phyloP scores from a whole-genome alignment of 2,797 vertebrate species.

The Micropoecilia bifurca region DNA sequence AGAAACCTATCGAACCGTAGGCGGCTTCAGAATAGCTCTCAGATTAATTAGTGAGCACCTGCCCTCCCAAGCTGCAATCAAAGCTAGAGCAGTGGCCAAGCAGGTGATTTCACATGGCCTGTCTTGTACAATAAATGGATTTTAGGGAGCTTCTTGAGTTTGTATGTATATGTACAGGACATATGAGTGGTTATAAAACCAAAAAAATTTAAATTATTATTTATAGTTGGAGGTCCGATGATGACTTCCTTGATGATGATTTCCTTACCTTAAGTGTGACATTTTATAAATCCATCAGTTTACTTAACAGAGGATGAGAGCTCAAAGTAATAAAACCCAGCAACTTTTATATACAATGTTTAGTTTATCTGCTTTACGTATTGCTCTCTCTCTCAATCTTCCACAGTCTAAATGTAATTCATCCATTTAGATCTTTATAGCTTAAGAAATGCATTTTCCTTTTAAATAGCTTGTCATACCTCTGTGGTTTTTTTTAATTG shows the following conservation, averaged over 20 bases:
- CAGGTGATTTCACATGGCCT: neutral
- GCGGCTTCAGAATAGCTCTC: constrained; percentile 27
- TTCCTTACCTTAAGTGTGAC: neutral
- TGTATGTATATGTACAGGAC: no score
- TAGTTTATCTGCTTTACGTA: neutral
- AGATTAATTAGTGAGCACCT: constrained; percentile 35
- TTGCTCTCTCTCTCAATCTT: neutral
- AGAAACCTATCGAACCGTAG: constrained; percentile 39
- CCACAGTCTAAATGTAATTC: neutral
- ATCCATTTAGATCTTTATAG: neutral
- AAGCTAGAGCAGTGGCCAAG: neutral
- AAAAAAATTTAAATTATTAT: neutral
- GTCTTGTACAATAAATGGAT: neutral
- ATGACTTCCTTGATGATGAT: neutral
- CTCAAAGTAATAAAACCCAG: neutral
- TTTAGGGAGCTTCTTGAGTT: no score
- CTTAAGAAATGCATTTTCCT: no score
- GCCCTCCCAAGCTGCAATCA: constrained; percentile 11
- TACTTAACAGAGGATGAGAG: neutral
- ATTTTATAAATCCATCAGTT: neutral
- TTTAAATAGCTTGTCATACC: neutral
- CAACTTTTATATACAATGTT: neutral
- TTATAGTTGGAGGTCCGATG: neutral
- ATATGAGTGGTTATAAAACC: no score
- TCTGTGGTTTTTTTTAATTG: neutral